A percentile compares a stretch with the other conserved stretches of the same genome.
phyloP scores from a whole-genome alignment of 2,797 vertebrate genomes.

The Oreonectes daqikongensis region DNA sequence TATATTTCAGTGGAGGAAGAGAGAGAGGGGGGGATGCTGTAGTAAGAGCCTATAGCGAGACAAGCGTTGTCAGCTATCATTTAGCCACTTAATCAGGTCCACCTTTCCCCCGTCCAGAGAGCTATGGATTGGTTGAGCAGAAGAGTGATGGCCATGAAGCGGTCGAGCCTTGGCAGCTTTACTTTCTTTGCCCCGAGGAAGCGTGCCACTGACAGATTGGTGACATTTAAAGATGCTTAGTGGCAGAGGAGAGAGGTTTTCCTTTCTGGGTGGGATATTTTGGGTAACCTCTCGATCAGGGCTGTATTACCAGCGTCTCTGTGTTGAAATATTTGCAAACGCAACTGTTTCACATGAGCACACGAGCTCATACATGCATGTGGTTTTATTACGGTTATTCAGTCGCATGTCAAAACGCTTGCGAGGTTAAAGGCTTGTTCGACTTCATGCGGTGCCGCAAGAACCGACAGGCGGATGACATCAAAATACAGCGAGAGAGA shows the following conservation, averaged over 20 bases:
- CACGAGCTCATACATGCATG: too few species aligned
- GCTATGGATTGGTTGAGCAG: constrained; percentile 28
- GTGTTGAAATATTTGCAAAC: background rate
- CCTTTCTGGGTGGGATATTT: background rate
- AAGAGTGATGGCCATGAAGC: constrained; percentile 11
- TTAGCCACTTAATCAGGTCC: constrained; percentile 40
- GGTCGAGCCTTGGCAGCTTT: background rate
- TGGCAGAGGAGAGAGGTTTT: constrained; percentile 3
- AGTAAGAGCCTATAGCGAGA: constrained; percentile 2
- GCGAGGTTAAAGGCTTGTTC: too few species aligned
- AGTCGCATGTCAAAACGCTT: too few species aligned
- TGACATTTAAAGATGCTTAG: constrained; percentile 41
- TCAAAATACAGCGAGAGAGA: too few species aligned
- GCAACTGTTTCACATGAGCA: background rate
- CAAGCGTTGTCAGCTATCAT: constrained; percentile 32
- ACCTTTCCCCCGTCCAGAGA: constrained; percentile 21
- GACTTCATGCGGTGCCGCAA: too few species aligned
- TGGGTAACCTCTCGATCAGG: background rate
- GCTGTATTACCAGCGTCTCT: background rate
- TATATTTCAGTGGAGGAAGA: constrained; percentile 64
- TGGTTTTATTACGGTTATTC: too few species aligned
- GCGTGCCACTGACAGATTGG: constrained; percentile 25
- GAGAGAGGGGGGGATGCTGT: constrained; percentile 14
- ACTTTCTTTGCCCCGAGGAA: constrained; percentile 13
- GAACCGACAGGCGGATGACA: too few species aligned